phyloP scores from a whole-genome alignment of 2,888 invertebrate species.

The Lasioglossum zephyrum region DNA sequence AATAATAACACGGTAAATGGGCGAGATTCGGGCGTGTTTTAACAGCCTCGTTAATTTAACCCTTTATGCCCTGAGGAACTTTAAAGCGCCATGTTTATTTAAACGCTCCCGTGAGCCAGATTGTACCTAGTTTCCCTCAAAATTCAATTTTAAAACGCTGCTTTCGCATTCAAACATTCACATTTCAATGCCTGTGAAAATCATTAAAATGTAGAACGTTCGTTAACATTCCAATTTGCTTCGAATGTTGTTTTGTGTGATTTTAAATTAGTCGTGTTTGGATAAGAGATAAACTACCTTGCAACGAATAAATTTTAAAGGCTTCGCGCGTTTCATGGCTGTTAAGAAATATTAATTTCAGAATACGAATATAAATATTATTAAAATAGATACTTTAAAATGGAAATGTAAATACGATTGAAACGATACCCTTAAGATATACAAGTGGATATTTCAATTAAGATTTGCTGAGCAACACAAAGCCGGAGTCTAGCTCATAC shows the following conservation, averaged over 20 bases:
- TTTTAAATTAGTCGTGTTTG: not conserved
- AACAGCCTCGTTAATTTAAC: not conserved
- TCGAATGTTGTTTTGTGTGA: not conserved
- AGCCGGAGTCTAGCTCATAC: not conserved
- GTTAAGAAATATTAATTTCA: not conserved
- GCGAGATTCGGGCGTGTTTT: not conserved
- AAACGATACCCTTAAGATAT: not conserved
- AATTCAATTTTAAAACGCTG: not conserved
- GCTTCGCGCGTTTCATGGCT: not conserved
- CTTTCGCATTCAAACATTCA: not conserved
- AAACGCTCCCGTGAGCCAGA: not conserved
- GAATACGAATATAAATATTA: not conserved
- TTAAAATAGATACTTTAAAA: not conserved
- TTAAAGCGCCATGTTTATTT: not conserved
- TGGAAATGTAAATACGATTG: not conserved
- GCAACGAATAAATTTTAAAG: not conserved
- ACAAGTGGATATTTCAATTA: not conserved
- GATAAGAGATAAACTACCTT: not conserved
- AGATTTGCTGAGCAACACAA: not conserved
- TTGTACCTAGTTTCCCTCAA: not conserved
- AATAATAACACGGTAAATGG: not conserved
- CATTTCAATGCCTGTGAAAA: not conserved
- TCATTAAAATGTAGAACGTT: not conserved
- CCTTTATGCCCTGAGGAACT: conserved; percentile 6
- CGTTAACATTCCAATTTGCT: not conserved